Evolutionary conservation across 37 sponge, comb jelly and placozoan genomes (phyloP).

Genomic region (Sycon ciliatum): DNA sequence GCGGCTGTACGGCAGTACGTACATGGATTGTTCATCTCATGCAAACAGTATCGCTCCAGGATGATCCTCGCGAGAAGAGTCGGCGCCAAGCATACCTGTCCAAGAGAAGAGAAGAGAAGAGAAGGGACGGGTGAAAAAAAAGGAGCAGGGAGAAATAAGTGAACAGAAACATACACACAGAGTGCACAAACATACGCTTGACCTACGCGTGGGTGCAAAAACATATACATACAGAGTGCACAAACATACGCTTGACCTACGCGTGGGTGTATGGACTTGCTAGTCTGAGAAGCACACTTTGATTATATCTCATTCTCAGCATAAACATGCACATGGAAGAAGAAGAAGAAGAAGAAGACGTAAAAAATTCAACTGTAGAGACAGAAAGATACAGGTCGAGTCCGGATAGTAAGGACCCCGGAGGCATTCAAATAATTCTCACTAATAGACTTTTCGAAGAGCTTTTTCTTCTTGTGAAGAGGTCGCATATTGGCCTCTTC

Average conservation of each 20-base stretch:
- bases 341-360: no score
- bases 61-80: constrained; percentile 52
- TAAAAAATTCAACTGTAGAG: no score
- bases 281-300: no score
- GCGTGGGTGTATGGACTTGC: neutral
- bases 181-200: neutral
- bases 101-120: neutral
- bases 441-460: no score
- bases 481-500: no score
- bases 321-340: no score
- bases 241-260: neutral
- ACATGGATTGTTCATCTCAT: neutral
- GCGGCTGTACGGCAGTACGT: neutral
- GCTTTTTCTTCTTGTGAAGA: no score
- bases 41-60: constrained; percentile 42
- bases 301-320: no score
- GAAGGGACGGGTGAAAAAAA: neutral
- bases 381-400: no score
- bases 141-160: neutral
- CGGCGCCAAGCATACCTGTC: constrained; percentile 45
- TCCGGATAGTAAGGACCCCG: no score
- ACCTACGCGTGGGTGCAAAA: neutral
- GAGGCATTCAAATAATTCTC: no score
- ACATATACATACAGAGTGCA: neutral
- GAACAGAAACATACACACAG: neutral